Evolutionary conservation across 92 coral and sea anemone genomes (phyloP), one percentile per base, ranked within the genome.

Genomic region (Paramuricea clavata): DNA sequence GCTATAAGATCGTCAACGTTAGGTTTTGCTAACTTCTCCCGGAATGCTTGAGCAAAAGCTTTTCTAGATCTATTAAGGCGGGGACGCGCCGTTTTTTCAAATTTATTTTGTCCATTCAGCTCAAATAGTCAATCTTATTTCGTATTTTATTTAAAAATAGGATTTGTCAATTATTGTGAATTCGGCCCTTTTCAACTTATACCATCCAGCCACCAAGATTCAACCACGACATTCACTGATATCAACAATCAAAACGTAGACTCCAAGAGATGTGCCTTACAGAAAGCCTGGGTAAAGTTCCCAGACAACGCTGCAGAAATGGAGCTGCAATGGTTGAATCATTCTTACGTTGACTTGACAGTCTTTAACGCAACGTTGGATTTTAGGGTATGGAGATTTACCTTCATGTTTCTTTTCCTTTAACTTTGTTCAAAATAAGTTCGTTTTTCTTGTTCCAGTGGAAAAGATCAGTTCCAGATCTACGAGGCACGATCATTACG

Each of bases 401-500:
- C 21, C 1, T 4, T 39, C 36, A 3, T 25, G 8, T 7, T 17
- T 17, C 0, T 41, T 44, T 34, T 34, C 9, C 1, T 22, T 27
- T 12, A 0, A 0, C 2, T 12, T 10, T 15, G 19, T 60, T 21
- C 0, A 9, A n/a, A 57, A 57, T 64, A 1, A 8, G 8, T 30
- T 28, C 44, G 33, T 13, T 22, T 74, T 50, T 44, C 10, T n/a
- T 52, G 26, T 4, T 50, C 35, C 9, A 76, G 82, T 76, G 82
- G 82, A 76, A 36, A 50, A 76, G 47, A 60, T 76, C 82, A 27
- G 82, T 76, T 50, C 43, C 22, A 26, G 41, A 0, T 27, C 13
- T 76, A 34, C 82, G 47, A 76, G 82, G 82, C 10, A 49, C 68
- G 21, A 49, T 76, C 0, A 54, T 76, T 17, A 76, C 82, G 50